These are phyloP conservation scores for Myiagra hebetior DNA, from an alignment of 2,113 vertebrate genomes.

Conservation along the genomic window DNA sequence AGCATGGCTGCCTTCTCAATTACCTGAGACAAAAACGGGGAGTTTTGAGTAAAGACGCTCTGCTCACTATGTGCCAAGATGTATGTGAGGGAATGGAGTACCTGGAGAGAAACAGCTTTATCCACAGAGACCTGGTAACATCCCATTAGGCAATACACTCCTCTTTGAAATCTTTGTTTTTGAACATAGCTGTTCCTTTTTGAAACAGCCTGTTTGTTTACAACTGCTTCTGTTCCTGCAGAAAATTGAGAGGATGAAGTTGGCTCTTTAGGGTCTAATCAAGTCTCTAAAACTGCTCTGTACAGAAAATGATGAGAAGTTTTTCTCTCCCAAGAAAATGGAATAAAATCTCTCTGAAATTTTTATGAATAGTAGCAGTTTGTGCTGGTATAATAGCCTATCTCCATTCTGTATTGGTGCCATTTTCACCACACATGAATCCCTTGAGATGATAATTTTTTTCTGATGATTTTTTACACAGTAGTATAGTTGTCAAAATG, in stretches of 20 bases:
- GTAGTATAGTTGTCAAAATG: neutral
- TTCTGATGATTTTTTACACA: neutral
- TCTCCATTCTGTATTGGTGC: neutral
- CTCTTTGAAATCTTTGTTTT: neutral
- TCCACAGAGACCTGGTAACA: slow-evolving; percentile 89
- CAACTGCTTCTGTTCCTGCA: neutral
- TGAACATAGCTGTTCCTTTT: neutral
- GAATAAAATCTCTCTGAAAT: neutral
- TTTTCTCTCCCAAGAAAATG: neutral
- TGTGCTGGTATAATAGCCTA: neutral
- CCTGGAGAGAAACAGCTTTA: slow-evolving; percentile 86
- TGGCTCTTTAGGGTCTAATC: neutral
- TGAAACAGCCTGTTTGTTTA: neutral
- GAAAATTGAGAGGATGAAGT: neutral
- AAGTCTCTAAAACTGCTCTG: neutral
- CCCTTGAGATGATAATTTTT: neutral
- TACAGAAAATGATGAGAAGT: neutral
- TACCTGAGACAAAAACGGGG: slow-evolving; percentile 83
- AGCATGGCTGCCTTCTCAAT: slow-evolving; percentile 89
- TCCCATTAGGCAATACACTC: neutral
- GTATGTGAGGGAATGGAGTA: slow-evolving; percentile 91
- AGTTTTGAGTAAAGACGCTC: slow-evolving; percentile 69
- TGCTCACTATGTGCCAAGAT: slow-evolving; percentile 90
- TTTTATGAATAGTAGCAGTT: neutral
- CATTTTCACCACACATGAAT: neutral